Evolutionary conservation across 2,888 invertebrate genomes (phyloP).

Genomic region (Philaethria dido): DNA sequence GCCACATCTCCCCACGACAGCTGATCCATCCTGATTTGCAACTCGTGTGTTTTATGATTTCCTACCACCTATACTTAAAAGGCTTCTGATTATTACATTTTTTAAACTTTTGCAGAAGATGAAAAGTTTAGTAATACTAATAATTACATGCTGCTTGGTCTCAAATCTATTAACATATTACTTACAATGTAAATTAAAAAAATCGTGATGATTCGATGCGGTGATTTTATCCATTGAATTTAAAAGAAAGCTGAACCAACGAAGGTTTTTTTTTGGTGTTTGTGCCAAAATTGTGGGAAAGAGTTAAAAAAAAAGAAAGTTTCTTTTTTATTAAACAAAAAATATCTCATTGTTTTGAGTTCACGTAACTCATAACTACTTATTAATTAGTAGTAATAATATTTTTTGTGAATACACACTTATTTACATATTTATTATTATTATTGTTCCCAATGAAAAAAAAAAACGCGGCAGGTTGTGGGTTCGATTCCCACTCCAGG

Average conservation of each 20-base stretch:
- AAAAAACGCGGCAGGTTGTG: no score
- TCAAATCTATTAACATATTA: no score
- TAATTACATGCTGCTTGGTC: not conserved
- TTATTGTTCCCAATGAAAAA: no score
- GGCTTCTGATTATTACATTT: constrained; percentile 26
- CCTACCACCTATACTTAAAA: constrained; percentile 45
- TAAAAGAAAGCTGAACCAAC: not conserved
- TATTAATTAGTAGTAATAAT: no score
- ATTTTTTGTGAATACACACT: no score
- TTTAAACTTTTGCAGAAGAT: not conserved
- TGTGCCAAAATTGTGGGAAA: not conserved
- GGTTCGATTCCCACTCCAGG: no score
- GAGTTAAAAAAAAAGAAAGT: not conserved
- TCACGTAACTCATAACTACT: no score
- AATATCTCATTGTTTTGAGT: no score
- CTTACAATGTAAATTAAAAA: no score
- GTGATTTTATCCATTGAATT: not conserved
- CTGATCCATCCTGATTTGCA: constrained; percentile 77
- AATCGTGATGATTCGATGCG: no score
- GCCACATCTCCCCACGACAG: constrained; percentile 60
- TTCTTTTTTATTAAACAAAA: not conserved
- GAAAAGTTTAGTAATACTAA: not conserved
- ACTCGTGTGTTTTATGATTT: constrained; percentile 53
- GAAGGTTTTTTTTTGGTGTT: constrained; percentile 1
- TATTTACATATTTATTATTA: no score